Evolutionary conservation across 2,888 invertebrate genomes (phyloP).

Genomic region (Nephrotoma guestfalica): DNA sequence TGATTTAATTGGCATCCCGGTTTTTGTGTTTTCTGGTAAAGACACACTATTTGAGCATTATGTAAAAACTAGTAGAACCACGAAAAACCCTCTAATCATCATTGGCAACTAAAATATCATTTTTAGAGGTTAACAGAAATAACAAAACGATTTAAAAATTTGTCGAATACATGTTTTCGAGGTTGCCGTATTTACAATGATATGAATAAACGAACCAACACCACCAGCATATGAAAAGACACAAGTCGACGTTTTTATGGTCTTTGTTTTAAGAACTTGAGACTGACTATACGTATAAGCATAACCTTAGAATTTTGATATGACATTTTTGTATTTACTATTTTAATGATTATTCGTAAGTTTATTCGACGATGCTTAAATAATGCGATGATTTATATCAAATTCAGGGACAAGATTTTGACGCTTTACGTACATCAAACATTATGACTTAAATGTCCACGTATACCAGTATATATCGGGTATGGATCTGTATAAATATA

Average conservation of each 20-base stretch:
- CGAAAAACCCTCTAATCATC: neutral
- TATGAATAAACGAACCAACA: neutral
- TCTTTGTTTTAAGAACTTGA: neutral
- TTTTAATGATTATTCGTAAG: neutral
- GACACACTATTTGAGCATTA: neutral
- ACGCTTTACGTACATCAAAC: too few species aligned
- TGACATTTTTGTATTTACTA: neutral
- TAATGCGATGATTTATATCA: neutral
- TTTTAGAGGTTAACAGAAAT: neutral
- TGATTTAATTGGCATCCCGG: neutral
- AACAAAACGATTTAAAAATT: neutral
- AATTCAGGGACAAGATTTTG: neutral
- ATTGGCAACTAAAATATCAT: neutral
- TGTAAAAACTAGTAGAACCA: neutral
- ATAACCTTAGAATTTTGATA: neutral
- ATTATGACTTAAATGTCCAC: neutral
- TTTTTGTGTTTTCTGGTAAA: too few species aligned
- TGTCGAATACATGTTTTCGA: neutral
- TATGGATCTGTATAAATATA: neutral
- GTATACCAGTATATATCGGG: neutral
- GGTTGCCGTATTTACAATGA: neutral
- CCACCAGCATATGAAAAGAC: neutral
- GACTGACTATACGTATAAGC: neutral
- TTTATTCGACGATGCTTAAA: neutral
- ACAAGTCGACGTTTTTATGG: neutral